phyloP scores from a whole-genome alignment of 2,888 invertebrate species.

The Tachystola acroxantha region DNA sequence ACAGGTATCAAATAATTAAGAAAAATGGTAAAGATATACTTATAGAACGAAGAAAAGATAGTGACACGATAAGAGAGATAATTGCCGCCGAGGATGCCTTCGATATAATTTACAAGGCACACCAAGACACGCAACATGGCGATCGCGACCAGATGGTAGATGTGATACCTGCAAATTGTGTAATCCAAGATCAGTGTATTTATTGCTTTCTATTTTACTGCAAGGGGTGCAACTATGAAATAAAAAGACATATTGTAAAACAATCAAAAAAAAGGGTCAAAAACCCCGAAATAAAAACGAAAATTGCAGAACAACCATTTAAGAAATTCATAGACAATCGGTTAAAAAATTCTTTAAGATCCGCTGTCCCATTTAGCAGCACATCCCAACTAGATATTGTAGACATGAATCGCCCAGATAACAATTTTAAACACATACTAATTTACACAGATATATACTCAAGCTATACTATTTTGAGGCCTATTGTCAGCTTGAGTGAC shows the following conservation, averaged over 20 bases:
- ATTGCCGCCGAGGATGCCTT: not conserved
- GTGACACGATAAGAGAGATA: not conserved
- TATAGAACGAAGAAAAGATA: not conserved
- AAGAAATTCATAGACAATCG: too few species aligned
- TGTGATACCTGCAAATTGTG: too few species aligned
- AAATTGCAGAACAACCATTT: too few species aligned
- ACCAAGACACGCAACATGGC: not conserved
- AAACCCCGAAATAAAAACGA: too few species aligned
- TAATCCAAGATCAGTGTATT: too few species aligned
- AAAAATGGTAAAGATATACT: not conserved
- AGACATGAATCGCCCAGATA: not conserved
- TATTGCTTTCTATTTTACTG: too few species aligned
- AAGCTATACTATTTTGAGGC: not conserved
- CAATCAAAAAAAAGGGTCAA: too few species aligned
- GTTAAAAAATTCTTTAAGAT: too few species aligned
- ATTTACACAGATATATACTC: not conserved
- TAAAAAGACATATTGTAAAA: too few species aligned
- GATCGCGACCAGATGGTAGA: not conserved
- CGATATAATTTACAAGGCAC: not conserved
- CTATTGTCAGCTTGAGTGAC: not conserved
- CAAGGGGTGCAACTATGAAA: too few species aligned
- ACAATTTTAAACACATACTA: not conserved
- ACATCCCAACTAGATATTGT: not conserved
- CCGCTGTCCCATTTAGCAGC: too few species aligned
- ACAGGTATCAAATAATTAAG: not conserved